These are phyloP conservation scores for Coreius guichenoti DNA, from an alignment of 2,797 vertebrate genomes.

Conservation along the genomic window DNA sequence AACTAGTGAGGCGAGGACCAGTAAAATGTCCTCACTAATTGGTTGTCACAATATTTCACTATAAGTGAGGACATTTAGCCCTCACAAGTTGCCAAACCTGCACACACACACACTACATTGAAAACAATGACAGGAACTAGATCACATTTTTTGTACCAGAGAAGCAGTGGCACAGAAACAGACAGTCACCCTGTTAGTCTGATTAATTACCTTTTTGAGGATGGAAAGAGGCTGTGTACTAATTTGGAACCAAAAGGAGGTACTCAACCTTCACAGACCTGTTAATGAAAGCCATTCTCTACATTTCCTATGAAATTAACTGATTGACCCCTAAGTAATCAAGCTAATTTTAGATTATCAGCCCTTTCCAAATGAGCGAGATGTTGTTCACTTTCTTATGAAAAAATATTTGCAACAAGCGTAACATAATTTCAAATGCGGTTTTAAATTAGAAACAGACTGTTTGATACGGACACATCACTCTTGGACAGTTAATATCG, in stretches of 20 bases:
- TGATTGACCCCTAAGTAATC: slow-evolving; percentile 57
- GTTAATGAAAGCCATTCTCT: slow-evolving; percentile 45
- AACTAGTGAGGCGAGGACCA: too few species aligned
- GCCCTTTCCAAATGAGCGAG: neutral
- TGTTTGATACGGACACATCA: neutral
- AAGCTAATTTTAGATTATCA: slow-evolving; percentile 1
- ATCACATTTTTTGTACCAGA: neutral
- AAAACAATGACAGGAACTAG: slow-evolving; percentile 7
- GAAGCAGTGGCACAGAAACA: slow-evolving; percentile 17
- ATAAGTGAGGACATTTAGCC: neutral
- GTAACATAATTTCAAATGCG: neutral
- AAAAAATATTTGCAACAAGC: neutral
- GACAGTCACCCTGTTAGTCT: slow-evolving; percentile 26
- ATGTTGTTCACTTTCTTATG: neutral
- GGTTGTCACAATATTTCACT: too few species aligned
- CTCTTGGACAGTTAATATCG: neutral
- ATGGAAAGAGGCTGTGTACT: slow-evolving; percentile 49
- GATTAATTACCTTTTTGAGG: slow-evolving; percentile 47
- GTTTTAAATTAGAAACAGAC: neutral
- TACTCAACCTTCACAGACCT: slow-evolving; percentile 33
- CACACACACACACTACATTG: neutral
- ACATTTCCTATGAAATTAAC: slow-evolving; percentile 40
- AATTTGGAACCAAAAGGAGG: slow-evolving; percentile 50
- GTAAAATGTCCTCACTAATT: too few species aligned
- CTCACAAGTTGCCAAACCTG: neutral